Evolutionary conservation across 2,888 invertebrate species (phyloP).

Genomic region (Plusia festucae): DNA sequence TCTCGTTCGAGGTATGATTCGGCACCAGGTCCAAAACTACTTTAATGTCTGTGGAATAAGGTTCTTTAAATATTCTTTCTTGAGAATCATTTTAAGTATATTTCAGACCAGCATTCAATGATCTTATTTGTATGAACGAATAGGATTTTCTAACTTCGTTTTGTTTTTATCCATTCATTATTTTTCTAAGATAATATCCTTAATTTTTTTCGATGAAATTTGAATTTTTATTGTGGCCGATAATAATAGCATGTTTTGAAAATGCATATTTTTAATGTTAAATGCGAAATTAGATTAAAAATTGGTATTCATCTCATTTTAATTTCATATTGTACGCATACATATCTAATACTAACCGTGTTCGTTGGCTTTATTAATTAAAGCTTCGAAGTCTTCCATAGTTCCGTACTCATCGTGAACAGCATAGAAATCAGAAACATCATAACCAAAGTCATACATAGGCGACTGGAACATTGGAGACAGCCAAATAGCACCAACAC

Average conservation of each 20-base stretch:
- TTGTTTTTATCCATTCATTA: conserved; percentile 24
- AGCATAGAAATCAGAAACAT: conserved; percentile 92
- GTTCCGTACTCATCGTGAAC: conserved; percentile 93
- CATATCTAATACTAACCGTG: conserved; percentile 73
- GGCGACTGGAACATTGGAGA: conserved; percentile 93
- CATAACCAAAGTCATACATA: conserved; percentile 95
- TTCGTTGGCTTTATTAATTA: conserved; percentile 85
- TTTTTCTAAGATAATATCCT: background rate
- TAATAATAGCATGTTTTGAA: too few relatives aligned
- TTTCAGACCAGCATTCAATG: conserved; percentile 8
- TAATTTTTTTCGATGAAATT: background rate
- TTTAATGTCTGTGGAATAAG: conserved; percentile 81
- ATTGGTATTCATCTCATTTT: too few relatives aligned
- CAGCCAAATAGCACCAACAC: conserved; percentile 92
- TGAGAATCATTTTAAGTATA: conserved; percentile 13
- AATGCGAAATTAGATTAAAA: too few relatives aligned
- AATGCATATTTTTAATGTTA: too few relatives aligned
- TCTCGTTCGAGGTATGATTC: conserved; percentile 94
- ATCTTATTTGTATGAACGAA: conserved; percentile 28
- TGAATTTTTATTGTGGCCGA: background rate
- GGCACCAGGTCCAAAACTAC: conserved; percentile 92
- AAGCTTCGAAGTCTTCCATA: conserved; percentile 91
- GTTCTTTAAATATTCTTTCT: conserved; percentile 18
- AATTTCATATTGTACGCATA: too few relatives aligned
- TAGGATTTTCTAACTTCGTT: conserved; percentile 25